A percentile compares a stretch with the other conserved stretches of the same genome.
Conservation (phyloP, 1,140 invertebrate species). For the Monochamus saltuarius region DNA sequence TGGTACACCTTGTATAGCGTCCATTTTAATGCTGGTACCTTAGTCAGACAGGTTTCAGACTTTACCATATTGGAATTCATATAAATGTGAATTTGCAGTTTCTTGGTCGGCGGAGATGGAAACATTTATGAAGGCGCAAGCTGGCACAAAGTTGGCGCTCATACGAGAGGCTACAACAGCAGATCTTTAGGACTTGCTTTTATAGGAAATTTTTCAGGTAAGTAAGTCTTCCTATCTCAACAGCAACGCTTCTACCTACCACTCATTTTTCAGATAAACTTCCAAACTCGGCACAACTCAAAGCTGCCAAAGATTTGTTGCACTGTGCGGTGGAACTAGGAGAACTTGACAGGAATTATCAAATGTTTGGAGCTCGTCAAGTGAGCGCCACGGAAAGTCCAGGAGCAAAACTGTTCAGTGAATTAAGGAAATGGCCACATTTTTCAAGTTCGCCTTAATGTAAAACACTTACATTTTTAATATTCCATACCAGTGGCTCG, state of each 20-base stretch:
- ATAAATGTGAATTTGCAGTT: conserved; percentile 55
- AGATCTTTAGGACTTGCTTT: conserved; percentile 60
- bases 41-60: too few relatives aligned
- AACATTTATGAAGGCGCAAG: conserved; percentile 75
- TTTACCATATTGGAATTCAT: too few relatives aligned
- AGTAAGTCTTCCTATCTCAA: conserved; percentile 12
- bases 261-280: conserved; percentile 56
- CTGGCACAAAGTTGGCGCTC: conserved; percentile 71
- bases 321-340: conserved; percentile 61
- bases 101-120: conserved; percentile 75
- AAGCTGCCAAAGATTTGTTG: conserved; percentile 61
- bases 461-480: too few relatives aligned
- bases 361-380: conserved; percentile 63
- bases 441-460: conserved; percentile 23
- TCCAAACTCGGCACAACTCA: conserved; percentile 57
- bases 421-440: conserved; percentile 51
- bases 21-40: too few relatives aligned
- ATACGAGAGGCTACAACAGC: conserved; percentile 65
- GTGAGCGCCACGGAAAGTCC: conserved; percentile 62
- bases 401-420: conserved; percentile 60
- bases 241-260: not conserved
- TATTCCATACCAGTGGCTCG: too few relatives aligned
- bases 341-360: conserved; percentile 60
- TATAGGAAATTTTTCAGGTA: conserved; percentile 56
- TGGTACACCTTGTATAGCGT: too few relatives aligned